Evolutionary conservation across 1,140 invertebrate species (phyloP), one percentile per base, ranked within the genome.

Genomic region (Drosophila rhopaloa): DNA sequence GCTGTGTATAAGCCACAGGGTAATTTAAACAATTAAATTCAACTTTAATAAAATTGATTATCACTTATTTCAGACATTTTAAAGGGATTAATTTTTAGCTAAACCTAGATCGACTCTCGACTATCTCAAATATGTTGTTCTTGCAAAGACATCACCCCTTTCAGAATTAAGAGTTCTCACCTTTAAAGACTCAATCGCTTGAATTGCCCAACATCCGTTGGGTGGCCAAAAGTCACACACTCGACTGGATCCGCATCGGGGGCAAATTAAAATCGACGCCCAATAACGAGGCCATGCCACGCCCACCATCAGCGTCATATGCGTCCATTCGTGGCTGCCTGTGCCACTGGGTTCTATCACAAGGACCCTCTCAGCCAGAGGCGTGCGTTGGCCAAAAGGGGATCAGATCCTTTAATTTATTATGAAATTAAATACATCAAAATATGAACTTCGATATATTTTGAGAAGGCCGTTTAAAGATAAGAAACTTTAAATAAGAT

Each of bases 201-300:
- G 10, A 32, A 57, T 47, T 41, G 1, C 5, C n/a, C 51, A 7
- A 48, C 51, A 48, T 56, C 65, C 60, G 35, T 37, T 47, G 35
- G 29, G 24, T 27, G 40, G 48, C 46, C 55, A 71, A 71, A 80
- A 76, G 70, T 76, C 60, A 71, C 54, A 58, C 76, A 74, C 61
- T 59, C 48, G 46, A 54, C 48, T 67, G 54, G 29, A 59, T 35
- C 37, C 29, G 41, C 58, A 59, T 43, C 47, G 43, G 56, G 70
- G 62, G 56, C 77, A 80, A 80, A 80, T 80, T 70, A 80, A 81
- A 76, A 86, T 57, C 70, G 82, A 81, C 82, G 68, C 67, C 60
- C 55, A 73, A 85, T 75, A 84, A 77, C 56, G 65, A 70, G 81
- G 81, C 57, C 76, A 66, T 38, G 63, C 63, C 63, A 56, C 67